phyloP scores from a whole-genome alignment of 2,113 vertebrate species.

The Zosterops japonicus region DNA sequence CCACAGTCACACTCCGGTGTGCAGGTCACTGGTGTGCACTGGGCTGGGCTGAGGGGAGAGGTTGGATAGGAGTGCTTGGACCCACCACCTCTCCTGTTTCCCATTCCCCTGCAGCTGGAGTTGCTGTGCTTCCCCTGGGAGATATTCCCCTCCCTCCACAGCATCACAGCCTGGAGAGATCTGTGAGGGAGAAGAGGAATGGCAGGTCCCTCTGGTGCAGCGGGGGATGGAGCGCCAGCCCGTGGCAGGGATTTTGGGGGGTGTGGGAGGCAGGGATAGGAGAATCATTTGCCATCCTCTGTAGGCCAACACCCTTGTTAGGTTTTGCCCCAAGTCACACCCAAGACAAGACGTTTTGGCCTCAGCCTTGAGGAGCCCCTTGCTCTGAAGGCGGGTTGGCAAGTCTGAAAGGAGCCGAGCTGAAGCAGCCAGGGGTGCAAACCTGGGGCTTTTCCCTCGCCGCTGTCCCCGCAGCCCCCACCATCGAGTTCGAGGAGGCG shows the following conservation, averaged over 20 bases:
- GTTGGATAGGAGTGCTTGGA: neutral
- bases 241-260: fast-evolving
- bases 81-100: neutral
- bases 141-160: neutral
- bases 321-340: neutral
- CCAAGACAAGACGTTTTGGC: neutral
- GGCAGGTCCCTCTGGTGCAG: neutral
- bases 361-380: neutral
- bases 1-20: fast-evolving
- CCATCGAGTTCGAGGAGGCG: slow-evolving; percentile 88
- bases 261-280: neutral
- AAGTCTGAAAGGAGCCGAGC: neutral
- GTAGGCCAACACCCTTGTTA: neutral
- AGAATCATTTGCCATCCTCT: neutral
- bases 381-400: neutral
- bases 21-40: neutral
- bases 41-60: neutral
- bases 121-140: neutral
- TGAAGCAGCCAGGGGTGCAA: neutral
- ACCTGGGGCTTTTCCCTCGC: neutral
- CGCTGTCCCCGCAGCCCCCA: slow-evolving; percentile 77
- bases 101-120: neutral
- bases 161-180: neutral
- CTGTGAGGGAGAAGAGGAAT: neutral
- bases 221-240: neutral